phyloP scores from a whole-genome alignment of 2,797 vertebrate species.

The Acipenser ruthenus region DNA sequence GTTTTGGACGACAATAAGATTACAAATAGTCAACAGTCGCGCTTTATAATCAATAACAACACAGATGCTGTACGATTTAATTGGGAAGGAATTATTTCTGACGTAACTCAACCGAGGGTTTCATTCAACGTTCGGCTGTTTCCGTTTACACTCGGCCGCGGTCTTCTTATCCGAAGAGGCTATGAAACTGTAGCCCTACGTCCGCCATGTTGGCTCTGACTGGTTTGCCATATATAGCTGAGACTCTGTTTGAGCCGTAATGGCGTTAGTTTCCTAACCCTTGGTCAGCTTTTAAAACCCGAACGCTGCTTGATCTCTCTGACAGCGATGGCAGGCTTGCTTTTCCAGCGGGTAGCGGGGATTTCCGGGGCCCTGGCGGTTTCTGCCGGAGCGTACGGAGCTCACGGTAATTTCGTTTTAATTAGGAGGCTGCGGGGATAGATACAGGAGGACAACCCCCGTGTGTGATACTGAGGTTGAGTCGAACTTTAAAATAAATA shows the following conservation, averaged over 20 bases:
- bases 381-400: constrained; percentile 69
- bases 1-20: no score
- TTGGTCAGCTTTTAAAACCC: no score
- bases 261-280: constrained; percentile 19
- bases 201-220: constrained; percentile 42
- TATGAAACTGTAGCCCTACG: constrained; percentile 19
- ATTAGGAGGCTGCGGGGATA: not conserved
- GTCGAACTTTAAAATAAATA: not conserved
- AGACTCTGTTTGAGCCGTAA: constrained; percentile 10
- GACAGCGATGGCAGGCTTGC: constrained; percentile 26
- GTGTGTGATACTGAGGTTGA: no score
- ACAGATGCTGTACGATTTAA: not conserved
- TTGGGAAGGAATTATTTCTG: constrained; percentile 17
- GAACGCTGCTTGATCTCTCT: not conserved
- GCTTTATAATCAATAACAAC: no score
- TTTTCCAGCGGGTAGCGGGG: constrained; percentile 67
- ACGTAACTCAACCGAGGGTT: constrained; percentile 20
- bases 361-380: constrained; percentile 72
- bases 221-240: constrained; percentile 2
- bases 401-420: constrained; percentile 61
- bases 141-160: not conserved
- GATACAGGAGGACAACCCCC: not conserved
- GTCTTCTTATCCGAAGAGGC: not conserved
- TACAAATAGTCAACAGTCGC: no score
- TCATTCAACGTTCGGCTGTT: not conserved